Base-by-base conservation (phyloP, 2,888 invertebrate species). In the Pammene fasciana region DNA sequence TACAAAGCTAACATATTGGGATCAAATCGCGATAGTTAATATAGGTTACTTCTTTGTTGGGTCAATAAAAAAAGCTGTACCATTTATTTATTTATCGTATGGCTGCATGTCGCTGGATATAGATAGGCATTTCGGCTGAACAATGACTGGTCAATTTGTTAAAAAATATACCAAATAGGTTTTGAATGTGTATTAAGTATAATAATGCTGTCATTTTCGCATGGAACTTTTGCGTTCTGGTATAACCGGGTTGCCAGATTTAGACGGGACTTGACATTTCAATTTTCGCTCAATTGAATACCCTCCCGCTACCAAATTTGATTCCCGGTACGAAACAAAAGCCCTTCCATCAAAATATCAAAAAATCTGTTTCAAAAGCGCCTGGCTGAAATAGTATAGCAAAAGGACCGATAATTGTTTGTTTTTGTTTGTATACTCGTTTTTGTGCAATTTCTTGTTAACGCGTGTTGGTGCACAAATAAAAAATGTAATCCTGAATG, bases 221-320 rank as follows among this genome's bases (percentile, higher is more conserved):
- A 59, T 43, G 5, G 13, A 61, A 38, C n/a, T 50, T 26, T 57
- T 59, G 26, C 52, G 10, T 46, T 9, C 45, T 38, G 41, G 55
- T 50, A 57, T 36, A 56, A 16, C 13, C 50, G 50, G 16, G 46
- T 57, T 52, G 45, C 34, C 10, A 36, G 45, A 52, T 68, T 43
- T 64, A 56, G 62, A 68, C 56, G 55, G 57, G 54, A 54, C 59
- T 65, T 70, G 70, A 70, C 70, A 60, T 70, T 70, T 60, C 70
- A 70, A 70, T 70, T 70, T 70, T 55, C 59, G 60, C 48, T 70
- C 70, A 70, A 70, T 70, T 60, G 65, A 70, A 70, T 60, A 60
- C 60, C 48, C 65, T 46, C 45, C 60, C 65, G 65, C 60, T 46
- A 55, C 59, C 70, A 65, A 70, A 70, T 65, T 70, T 59, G 70